These are phyloP conservation scores for Orycteropus afer DNA, from an alignment of 2,113 vertebrate species.

Conservation along the genomic window DNA sequence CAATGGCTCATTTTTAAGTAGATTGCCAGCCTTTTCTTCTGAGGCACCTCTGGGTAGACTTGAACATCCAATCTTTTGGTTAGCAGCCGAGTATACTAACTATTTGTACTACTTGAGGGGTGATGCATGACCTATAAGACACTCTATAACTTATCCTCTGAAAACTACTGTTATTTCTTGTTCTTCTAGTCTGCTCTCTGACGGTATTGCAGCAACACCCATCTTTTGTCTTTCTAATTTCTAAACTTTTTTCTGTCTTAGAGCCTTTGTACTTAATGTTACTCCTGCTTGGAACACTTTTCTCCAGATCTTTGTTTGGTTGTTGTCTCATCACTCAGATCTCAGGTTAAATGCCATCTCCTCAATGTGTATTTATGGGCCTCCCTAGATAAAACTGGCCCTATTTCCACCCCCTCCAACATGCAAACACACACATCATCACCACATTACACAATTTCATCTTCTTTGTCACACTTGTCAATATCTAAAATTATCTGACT, in stretches of 20 bases:
- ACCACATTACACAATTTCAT: not conserved
- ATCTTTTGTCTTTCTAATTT: not conserved
- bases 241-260: not conserved
- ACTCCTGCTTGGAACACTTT: not conserved
- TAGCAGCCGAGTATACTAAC: too few relatives aligned
- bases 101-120: too few relatives aligned
- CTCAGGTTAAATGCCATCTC: not conserved
- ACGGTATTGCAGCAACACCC: accelerated
- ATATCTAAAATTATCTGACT: not conserved
- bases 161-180: not conserved
- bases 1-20: too few relatives aligned
- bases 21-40: too few relatives aligned
- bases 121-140: not conserved
- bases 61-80: not conserved
- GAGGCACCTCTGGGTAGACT: not conserved
- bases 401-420: too few relatives aligned
- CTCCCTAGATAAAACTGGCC: not conserved
- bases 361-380: not conserved
- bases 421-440: not conserved
- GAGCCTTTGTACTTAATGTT: not conserved
- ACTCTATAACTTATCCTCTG: not conserved
- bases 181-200: not conserved
- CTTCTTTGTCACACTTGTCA: not conserved
- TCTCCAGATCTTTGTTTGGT: not conserved
- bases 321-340: not conserved